Evolutionary conservation across 1,140 invertebrate species (phyloP).

Genomic region (Acromyrmex echinatior): DNA sequence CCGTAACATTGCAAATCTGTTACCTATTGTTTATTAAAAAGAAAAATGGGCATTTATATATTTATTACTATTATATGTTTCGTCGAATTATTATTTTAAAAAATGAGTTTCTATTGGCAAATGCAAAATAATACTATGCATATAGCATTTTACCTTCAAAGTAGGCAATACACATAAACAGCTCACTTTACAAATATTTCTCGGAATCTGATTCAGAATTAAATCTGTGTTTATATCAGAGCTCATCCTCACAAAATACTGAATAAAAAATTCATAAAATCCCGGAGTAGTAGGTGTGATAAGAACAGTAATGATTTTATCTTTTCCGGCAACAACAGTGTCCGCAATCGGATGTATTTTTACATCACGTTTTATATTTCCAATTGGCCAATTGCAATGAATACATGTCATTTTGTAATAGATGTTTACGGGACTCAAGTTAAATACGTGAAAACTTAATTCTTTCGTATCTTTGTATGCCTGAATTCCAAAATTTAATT

Average conservation of each 20-base stretch:
- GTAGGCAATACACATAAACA: slow-evolving; percentile 77
- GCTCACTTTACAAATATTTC: slow-evolving; percentile 72
- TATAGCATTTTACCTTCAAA: slow-evolving; percentile 69
- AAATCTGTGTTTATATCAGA: slow-evolving; percentile 21
- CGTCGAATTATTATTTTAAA: neutral
- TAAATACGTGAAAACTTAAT: slow-evolving; percentile 74
- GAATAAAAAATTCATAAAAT: slow-evolving; percentile 75
- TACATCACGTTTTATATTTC: slow-evolving; percentile 67
- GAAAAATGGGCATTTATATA: neutral
- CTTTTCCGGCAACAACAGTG: slow-evolving; percentile 62
- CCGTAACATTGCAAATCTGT: slow-evolving; percentile 76
- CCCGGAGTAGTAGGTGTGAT: slow-evolving; percentile 71
- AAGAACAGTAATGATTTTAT: slow-evolving; percentile 70
- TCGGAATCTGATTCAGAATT: slow-evolving; percentile 39
- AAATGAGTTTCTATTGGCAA: neutral
- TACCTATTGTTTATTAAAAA: slow-evolving; percentile 67
- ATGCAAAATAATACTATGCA: slow-evolving; percentile 11
- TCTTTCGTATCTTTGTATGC: slow-evolving; percentile 67
- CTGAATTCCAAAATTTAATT: slow-evolving; percentile 73
- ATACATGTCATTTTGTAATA: slow-evolving; percentile 71
- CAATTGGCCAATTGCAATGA: slow-evolving; percentile 57
- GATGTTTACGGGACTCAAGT: slow-evolving; percentile 76
- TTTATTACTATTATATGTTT: neutral
- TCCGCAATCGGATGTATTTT: slow-evolving; percentile 72
- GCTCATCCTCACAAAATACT: slow-evolving; percentile 73